A percentile compares a stretch with the other conserved stretches of the same genome.
These are phyloP conservation scores for Euphydryas editha DNA, from an alignment of 2,888 invertebrate genomes.

Conservation along the genomic window DNA sequence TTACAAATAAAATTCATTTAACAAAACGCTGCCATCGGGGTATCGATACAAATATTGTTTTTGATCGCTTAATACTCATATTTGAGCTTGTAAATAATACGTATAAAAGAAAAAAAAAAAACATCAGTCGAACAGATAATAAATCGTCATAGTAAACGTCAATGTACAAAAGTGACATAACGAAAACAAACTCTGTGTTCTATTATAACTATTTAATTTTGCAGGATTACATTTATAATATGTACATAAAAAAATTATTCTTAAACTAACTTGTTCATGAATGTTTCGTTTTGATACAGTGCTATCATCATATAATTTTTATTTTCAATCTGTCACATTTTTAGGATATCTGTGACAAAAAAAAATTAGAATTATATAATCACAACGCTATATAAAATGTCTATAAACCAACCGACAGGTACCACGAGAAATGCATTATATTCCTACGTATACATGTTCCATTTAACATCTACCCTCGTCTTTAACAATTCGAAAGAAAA, in stretches of 20 bases:
- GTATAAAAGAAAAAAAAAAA: conserved; percentile 17
- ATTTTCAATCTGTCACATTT: not conserved
- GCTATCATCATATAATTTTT: conserved; percentile 12
- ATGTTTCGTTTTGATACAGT: conserved; percentile 23
- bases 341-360: not conserved
- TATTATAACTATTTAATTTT: conserved; percentile 7
- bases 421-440: conserved; percentile 26
- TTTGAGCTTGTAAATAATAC: conserved; percentile 28
- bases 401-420: conserved; percentile 12
- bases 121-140: conserved; percentile 28
- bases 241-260: conserved; percentile 42
- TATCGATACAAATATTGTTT: conserved; percentile 25
- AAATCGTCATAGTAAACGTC: conserved; percentile 13
- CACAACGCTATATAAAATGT: not conserved
- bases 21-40: conserved; percentile 21
- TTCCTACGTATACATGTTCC: conserved; percentile 23
- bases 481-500: conserved; percentile 19
- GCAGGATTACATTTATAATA: conserved; percentile 23
- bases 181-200: not conserved
- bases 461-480: conserved; percentile 8
- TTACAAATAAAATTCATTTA: not conserved
- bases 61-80: conserved; percentile 25
- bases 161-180: conserved; percentile 15
- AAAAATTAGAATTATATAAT: not conserved
- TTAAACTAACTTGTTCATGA: conserved; percentile 50